A percentile compares a stretch with the other conserved stretches of the same genome.
Evolutionary conservation across 2,113 vertebrate genomes (phyloP).

Genomic region (Euleptes europaea): DNA sequence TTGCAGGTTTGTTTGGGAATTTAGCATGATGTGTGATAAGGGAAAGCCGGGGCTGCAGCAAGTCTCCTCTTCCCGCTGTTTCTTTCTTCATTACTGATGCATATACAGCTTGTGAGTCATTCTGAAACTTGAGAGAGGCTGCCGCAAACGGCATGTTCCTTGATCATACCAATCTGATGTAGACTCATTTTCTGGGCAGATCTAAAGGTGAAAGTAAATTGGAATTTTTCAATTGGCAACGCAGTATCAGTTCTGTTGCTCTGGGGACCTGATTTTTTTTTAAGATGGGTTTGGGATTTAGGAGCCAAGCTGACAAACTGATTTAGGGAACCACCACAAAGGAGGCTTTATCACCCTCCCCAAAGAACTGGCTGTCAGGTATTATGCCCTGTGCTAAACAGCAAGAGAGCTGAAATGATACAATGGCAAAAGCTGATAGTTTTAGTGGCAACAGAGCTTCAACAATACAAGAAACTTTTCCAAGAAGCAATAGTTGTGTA

Average conservation of each 20-base stretch:
- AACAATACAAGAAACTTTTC: neutral
- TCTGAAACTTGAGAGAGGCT: conserved; percentile 64
- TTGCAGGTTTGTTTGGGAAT: conserved; percentile 47
- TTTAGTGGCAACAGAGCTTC: conserved; percentile 11
- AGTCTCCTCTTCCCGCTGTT: conserved; percentile 5
- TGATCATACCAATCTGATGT: conserved; percentile 70
- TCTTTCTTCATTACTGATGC: conserved; percentile 40
- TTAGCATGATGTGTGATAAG: conserved; percentile 37
- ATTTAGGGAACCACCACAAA: conserved; percentile 38
- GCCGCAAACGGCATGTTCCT: conserved; percentile 61
- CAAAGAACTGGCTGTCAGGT: conserved; percentile 41
- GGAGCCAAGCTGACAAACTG: conserved; percentile 31
- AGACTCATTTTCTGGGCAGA: conserved; percentile 60
- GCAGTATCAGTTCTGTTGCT: conserved; percentile 26
- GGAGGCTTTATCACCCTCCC: conserved; percentile 23
- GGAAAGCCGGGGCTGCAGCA: conserved; percentile 19
- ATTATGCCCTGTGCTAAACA: neutral
- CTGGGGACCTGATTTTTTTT: conserved; percentile 65
- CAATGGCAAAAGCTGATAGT: conserved; percentile 18
- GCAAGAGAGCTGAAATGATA: conserved; percentile 1
- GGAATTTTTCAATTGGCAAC: conserved; percentile 57
- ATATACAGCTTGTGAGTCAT: conserved; percentile 48
- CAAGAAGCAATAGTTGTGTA: neutral
- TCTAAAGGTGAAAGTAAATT: conserved; percentile 70
- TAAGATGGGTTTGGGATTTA: conserved; percentile 62